A percentile compares a stretch with the other conserved stretches of the same genome.
phyloP scores from a whole-genome alignment of 1,140 invertebrate genomes.

The Meloidogyne floridensis region DNA sequence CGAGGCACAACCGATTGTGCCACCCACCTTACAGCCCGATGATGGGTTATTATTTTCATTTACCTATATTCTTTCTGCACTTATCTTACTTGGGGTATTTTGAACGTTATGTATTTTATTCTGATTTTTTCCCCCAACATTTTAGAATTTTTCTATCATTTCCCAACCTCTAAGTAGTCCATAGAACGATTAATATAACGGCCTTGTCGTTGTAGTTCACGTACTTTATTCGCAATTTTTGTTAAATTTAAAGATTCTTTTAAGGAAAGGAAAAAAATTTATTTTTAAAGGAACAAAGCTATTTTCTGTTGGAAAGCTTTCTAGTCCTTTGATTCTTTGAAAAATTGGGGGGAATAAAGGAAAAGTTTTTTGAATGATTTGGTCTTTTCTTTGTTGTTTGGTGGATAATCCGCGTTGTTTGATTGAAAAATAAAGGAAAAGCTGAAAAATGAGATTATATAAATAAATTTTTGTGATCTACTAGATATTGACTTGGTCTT shows the following conservation, averaged over 20 bases:
- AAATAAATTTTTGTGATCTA: neutral
- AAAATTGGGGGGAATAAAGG: neutral
- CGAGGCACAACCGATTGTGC: too few relatives aligned
- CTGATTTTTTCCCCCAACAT: too few relatives aligned
- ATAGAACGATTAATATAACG: slow-evolving; percentile 19
- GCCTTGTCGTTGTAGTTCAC: slow-evolving; percentile 26
- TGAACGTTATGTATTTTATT: too few relatives aligned
- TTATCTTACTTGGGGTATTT: too few relatives aligned
- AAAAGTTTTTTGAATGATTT: neutral
- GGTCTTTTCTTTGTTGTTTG: neutral
- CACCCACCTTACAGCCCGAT: too few relatives aligned
- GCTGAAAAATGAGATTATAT: neutral
- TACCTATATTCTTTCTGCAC: too few relatives aligned
- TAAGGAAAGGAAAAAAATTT: neutral
- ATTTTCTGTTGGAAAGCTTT: neutral
- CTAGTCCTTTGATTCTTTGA: neutral
- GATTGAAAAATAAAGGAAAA: neutral
- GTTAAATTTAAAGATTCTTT: neutral
- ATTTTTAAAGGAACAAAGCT: neutral
- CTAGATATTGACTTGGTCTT: neutral
- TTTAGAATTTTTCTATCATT: neutral
- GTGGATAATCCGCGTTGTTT: neutral
- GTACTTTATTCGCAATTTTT: slow-evolving; percentile 34
- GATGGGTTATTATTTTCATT: too few relatives aligned
- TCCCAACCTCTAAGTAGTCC: slow-evolving; percentile 28